Percentiles rank a stretch among this genome's conserved stretches.
Conservation (phyloP, 2,797 vertebrate species). For the Coregonus sp. region DNA sequence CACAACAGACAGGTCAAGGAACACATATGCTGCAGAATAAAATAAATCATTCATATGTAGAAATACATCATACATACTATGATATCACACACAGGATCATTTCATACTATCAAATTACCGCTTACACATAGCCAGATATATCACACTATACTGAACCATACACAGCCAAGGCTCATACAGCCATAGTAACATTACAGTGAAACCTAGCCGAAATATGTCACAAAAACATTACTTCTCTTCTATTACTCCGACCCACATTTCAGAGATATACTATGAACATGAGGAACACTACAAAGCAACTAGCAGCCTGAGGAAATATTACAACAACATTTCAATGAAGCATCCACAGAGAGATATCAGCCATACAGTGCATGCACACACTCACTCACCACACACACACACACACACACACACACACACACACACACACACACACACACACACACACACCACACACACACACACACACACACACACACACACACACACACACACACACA, state of each 20-base stretch:
- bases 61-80: too few relatives aligned
- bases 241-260: conserved; percentile 45
- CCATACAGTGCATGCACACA: conserved; percentile 31
- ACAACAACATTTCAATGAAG: conserved; percentile 49
- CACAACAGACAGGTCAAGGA: too few relatives aligned
- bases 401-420: conserved; percentile 24
- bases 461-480: too few relatives aligned
- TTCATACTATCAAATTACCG: too few relatives aligned
- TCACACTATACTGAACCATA: too few relatives aligned
- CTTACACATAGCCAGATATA: too few relatives aligned
- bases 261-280: conserved; percentile 26
- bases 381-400: not conserved
- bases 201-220: not conserved
- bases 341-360: conserved; percentile 43
- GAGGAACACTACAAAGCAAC: conserved; percentile 38
- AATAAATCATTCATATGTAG: too few relatives aligned
- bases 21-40: too few relatives aligned
- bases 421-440: conserved; percentile 35
- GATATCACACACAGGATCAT: too few relatives aligned
- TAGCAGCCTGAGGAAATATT: conserved; percentile 43
- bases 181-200: too few relatives aligned
- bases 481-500: too few relatives aligned
- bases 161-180: too few relatives aligned
- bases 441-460: conserved; percentile 29
- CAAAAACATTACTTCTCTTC: conserved; percentile 32